These are phyloP conservation scores for Cetoscarus ocellatus DNA, from an alignment of 2,797 vertebrate species.

Conservation along the genomic window DNA sequence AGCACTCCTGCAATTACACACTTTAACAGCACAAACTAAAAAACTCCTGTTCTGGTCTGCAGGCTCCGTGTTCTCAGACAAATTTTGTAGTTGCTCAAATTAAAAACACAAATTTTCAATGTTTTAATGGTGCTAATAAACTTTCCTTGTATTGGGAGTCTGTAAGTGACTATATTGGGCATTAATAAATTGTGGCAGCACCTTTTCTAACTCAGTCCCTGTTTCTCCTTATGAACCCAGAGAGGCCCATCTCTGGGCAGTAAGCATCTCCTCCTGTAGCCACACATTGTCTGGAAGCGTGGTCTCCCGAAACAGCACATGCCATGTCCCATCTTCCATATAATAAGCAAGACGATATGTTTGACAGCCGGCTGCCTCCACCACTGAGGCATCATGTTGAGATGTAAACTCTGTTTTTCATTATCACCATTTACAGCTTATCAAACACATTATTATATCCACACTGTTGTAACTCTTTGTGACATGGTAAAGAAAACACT, in stretches of 20 bases:
- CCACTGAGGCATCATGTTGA: constrained; percentile 19
- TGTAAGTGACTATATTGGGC: background rate
- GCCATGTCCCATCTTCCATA: constrained; percentile 46
- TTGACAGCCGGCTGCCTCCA: constrained; percentile 51
- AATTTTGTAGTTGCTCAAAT: too few relatives aligned
- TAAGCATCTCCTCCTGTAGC: constrained; percentile 28
- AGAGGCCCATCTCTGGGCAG: constrained; percentile 29
- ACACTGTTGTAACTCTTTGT: constrained; percentile 1
- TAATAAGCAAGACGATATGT: constrained; percentile 42
- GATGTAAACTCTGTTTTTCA: constrained; percentile 44
- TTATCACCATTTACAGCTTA: constrained; percentile 48
- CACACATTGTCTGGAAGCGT: constrained; percentile 19
- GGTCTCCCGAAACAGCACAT: constrained; percentile 26
- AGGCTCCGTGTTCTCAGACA: too few relatives aligned
- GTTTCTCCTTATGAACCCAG: constrained; percentile 14
- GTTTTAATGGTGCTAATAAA: too few relatives aligned
- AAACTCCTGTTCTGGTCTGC: too few relatives aligned
- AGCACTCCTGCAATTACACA: background rate
- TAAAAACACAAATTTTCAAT: too few relatives aligned
- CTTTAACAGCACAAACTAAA: background rate
- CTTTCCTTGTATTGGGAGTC: background rate
- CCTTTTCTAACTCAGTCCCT: background rate
- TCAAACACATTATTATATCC: constrained; percentile 26
- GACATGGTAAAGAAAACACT: background rate
- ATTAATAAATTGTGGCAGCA: background rate